Conservation (phyloP, 2,888 invertebrate species). For the Neocrepidodera transversa region DNA sequence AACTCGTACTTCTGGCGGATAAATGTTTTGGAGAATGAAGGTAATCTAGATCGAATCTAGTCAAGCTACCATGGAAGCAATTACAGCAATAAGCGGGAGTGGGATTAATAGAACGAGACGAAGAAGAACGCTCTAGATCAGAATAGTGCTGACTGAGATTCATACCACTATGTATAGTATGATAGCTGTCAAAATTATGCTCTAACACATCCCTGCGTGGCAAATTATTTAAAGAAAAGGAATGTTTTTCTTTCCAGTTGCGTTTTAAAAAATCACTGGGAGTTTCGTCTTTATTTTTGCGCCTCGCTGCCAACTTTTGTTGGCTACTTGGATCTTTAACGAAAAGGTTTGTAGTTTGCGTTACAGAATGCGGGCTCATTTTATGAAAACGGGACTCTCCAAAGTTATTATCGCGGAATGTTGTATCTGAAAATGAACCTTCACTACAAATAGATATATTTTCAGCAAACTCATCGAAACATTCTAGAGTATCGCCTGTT, state of each 20-base stretch:
- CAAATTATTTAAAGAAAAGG: constrained; percentile 58
- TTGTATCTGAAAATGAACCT: constrained; percentile 20
- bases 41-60: constrained; percentile 24
- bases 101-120: not conserved
- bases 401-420: constrained; percentile 13
- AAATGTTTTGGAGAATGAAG: constrained; percentile 15
- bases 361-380: constrained; percentile 28
- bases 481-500: constrained; percentile 26
- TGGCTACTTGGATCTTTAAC: constrained; percentile 23
- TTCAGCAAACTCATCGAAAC: constrained; percentile 34
- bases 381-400: constrained; percentile 32
- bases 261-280: constrained; percentile 50
- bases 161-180: constrained; percentile 58
- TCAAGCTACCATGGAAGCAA: constrained; percentile 33
- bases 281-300: constrained; percentile 44
- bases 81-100: not conserved
- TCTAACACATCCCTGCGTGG: constrained; percentile 37
- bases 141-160: constrained; percentile 36
- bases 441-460: constrained; percentile 34
- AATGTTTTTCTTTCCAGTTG: constrained; percentile 58
- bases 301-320: constrained; percentile 20
- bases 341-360: constrained; percentile 34
- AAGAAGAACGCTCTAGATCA: constrained; percentile 20
- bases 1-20: constrained; percentile 30
- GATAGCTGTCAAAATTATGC: constrained; percentile 52